Evolutionary conservation across 2,113 vertebrate species (phyloP).

Genomic region (Esox niger): DNA sequence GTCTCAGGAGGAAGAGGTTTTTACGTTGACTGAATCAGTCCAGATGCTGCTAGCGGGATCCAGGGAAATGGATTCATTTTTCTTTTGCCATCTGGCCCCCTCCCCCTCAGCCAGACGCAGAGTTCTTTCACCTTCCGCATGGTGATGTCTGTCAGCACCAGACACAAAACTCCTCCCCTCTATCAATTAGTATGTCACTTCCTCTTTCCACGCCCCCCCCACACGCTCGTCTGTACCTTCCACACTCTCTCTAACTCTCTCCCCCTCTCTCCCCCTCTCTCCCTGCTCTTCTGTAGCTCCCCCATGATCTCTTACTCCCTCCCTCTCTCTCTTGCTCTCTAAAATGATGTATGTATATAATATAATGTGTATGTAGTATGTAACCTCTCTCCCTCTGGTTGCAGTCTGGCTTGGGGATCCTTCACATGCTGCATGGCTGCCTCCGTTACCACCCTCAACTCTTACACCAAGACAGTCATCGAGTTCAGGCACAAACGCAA

Average conservation of each 20-base stretch:
- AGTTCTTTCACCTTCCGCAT: too few species aligned
- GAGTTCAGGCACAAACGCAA: slow-evolving; percentile 97
- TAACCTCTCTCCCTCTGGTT: slow-evolving; percentile 25
- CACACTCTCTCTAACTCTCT: too few species aligned
- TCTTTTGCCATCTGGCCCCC: slow-evolving; percentile 45
- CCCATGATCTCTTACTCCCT: too few species aligned
- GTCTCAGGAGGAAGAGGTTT: slow-evolving; percentile 32
- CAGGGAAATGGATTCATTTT: slow-evolving; percentile 51
- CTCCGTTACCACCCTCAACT: slow-evolving; percentile 97
- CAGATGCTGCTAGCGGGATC: slow-evolving; percentile 43
- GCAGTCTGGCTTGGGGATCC: slow-evolving; percentile 95
- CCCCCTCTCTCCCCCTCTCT: too few species aligned
- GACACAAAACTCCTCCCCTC: too few species aligned
- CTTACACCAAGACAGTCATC: slow-evolving; percentile 97
- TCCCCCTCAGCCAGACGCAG: background rate
- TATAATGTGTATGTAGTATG: too few species aligned
- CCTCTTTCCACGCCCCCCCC: slow-evolving; percentile 11
- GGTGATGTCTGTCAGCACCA: too few species aligned
- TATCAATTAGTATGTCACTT: background rate
- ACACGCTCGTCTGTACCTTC: too few species aligned
- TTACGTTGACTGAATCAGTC: slow-evolving; percentile 42
- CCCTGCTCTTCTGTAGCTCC: too few species aligned
- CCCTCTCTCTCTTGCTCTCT: too few species aligned
- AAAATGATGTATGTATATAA: too few species aligned
- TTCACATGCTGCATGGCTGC: slow-evolving; percentile 99